phyloP scores from a whole-genome alignment of 2,113 vertebrate genomes.

The Ginglymostoma cirratum region DNA sequence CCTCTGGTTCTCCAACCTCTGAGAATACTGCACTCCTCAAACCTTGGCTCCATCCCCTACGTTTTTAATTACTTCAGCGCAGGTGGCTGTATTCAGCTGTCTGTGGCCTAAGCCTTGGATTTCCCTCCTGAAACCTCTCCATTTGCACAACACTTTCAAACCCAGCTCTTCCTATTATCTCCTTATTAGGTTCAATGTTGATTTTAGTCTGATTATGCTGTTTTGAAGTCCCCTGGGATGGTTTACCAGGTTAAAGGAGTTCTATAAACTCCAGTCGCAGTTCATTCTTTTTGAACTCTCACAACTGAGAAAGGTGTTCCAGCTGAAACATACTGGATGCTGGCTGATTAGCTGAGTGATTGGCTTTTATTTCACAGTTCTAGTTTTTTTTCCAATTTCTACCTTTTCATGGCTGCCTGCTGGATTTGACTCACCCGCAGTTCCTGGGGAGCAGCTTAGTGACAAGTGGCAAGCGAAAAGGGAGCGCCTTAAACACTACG shows the following conservation, averaged over 20 bases:
- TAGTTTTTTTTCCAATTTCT: neutral
- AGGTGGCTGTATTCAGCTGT: neutral
- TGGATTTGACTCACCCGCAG: neutral
- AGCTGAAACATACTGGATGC: neutral
- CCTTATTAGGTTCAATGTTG: neutral
- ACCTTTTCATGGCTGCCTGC: neutral
- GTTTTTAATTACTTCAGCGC: neutral
- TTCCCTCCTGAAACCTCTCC: neutral
- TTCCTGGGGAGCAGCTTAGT: neutral
- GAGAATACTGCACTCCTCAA: neutral
- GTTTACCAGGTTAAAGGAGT: neutral
- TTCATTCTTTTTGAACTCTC: neutral
- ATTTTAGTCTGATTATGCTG: neutral
- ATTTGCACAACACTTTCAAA: neutral
- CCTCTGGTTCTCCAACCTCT: neutral
- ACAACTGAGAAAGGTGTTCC: neutral
- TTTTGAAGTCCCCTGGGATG: neutral
- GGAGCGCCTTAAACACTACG: neutral
- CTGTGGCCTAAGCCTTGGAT: neutral
- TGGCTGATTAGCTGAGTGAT: neutral
- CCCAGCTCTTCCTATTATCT: neutral
- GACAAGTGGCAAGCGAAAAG: neutral
- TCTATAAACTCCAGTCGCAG: neutral
- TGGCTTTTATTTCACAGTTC: neutral
- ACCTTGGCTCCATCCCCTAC: neutral